Conservation (phyloP, 2,888 invertebrate genomes). For the Oxyteleia sp. region DNA sequence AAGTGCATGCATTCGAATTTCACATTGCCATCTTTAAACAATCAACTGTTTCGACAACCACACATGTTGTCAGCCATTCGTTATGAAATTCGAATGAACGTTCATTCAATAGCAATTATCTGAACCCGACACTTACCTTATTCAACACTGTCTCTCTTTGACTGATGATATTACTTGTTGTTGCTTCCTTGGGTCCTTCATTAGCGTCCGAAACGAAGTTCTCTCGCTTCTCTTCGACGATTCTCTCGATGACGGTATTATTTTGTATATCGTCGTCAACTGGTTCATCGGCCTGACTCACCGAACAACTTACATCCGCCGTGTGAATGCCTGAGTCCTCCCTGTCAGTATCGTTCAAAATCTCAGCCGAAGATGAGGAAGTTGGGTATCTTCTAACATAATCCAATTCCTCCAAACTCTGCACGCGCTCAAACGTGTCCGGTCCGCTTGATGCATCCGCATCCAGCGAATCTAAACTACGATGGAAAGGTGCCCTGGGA, state of each 20-base stretch:
- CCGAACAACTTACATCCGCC: constrained; percentile 92
- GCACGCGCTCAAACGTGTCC: constrained; percentile 90
- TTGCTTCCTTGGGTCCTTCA: constrained; percentile 52
- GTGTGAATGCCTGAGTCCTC: constrained; percentile 94
- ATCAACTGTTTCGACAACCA: not conserved
- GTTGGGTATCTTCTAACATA: constrained; percentile 88
- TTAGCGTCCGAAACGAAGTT: constrained; percentile 51
- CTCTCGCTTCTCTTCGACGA: constrained; percentile 78
- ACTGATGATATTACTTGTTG: constrained; percentile 68
- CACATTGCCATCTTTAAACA: not conserved
- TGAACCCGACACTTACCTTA: constrained; percentile 79
- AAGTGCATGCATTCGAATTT: not conserved
- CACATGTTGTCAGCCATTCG: not conserved
- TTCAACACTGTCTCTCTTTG: constrained; percentile 80
- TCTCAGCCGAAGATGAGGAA: constrained; percentile 89
- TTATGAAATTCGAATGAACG: not conserved
- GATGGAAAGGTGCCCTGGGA: constrained; percentile 88
- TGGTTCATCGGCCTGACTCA: constrained; percentile 92
- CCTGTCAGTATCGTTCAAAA: constrained; percentile 91
- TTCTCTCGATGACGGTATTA: constrained; percentile 77
- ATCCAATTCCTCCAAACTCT: constrained; percentile 90
- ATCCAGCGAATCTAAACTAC: constrained; percentile 90
- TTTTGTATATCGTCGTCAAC: constrained; percentile 88
- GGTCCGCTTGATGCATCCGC: constrained; percentile 88
- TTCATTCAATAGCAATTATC: not conserved